phyloP scores from a whole-genome alignment of 92 coral and sea anemone genomes.

The Zoanthus solanderi region DNA sequence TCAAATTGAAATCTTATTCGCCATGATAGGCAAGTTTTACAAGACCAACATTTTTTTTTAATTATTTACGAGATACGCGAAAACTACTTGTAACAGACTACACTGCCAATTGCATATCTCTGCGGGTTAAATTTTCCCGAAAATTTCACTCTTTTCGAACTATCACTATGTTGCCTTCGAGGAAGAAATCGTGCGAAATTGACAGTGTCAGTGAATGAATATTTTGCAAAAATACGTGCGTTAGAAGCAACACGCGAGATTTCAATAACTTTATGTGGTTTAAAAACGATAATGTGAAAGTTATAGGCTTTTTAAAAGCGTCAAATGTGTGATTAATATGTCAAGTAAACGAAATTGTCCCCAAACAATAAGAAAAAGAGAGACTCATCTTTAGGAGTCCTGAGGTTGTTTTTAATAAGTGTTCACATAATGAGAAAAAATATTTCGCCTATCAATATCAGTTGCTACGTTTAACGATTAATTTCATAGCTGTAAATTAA shows the following conservation, averaged over 20 bases:
- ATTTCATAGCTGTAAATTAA: neutral
- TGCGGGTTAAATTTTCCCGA: neutral
- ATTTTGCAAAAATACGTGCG: neutral
- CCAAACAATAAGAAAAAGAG: neutral
- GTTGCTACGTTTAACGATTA: neutral
- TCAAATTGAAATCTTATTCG: neutral
- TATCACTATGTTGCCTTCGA: neutral
- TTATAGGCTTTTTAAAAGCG: neutral
- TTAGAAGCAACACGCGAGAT: neutral
- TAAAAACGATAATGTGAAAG: no score
- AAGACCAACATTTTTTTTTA: neutral
- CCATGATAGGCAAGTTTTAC: neutral
- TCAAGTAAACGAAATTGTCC: neutral
- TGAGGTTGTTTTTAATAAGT: conserved; percentile 1
- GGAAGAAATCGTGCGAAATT: neutral
- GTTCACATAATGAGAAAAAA: conserved; percentile 8
- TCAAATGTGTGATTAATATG: neutral
- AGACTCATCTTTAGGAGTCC: neutral
- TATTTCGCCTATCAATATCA: neutral
- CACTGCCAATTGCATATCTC: neutral
- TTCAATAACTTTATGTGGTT: conserved; percentile 5
- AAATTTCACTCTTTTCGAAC: neutral
- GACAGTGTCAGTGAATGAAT: neutral
- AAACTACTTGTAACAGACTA: neutral
- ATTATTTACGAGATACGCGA: conserved; percentile 5